These are phyloP conservation scores for Sebastes melanostomus DNA, from an alignment of 2,797 vertebrate species.

Conservation along the genomic window DNA sequence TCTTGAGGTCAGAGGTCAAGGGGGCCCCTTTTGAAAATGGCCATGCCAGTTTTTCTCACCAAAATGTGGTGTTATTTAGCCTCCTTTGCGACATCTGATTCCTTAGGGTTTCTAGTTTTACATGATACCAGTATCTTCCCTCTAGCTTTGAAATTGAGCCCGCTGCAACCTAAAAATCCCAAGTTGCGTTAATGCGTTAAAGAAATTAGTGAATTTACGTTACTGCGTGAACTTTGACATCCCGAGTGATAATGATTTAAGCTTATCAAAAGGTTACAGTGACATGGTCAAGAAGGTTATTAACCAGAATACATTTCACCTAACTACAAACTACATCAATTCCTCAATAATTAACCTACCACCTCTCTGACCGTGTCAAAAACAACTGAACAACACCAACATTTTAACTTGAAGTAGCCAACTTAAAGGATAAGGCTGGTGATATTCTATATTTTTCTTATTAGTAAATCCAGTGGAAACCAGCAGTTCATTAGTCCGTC, in stretches of 20 bases:
- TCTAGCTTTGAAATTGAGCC: too few relatives aligned
- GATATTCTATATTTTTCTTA: not conserved
- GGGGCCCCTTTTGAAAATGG: too few relatives aligned
- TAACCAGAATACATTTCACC: constrained; percentile 9
- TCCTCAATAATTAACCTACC: not conserved
- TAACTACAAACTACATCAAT: not conserved
- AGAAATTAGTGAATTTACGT: too few relatives aligned
- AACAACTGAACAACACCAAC: not conserved
- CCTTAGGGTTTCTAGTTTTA: too few relatives aligned
- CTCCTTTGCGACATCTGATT: too few relatives aligned
- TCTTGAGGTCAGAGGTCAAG: too few relatives aligned
- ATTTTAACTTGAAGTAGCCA: not conserved
- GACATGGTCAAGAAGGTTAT: not conserved
- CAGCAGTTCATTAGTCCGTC: not conserved
- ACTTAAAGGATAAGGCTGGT: not conserved
- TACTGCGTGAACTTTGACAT: too few relatives aligned
- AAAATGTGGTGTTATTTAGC: too few relatives aligned
- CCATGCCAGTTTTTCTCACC: too few relatives aligned
- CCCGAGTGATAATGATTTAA: not conserved
- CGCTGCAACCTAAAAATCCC: too few relatives aligned
- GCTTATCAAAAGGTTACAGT: not conserved
- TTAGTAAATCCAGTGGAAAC: not conserved
- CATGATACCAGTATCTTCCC: too few relatives aligned
- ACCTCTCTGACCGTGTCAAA: not conserved
- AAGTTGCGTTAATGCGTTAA: too few relatives aligned